These are phyloP conservation scores for Rhamphomyia laevipes DNA, from an alignment of 2,888 invertebrate genomes.

Conservation along the genomic window DNA sequence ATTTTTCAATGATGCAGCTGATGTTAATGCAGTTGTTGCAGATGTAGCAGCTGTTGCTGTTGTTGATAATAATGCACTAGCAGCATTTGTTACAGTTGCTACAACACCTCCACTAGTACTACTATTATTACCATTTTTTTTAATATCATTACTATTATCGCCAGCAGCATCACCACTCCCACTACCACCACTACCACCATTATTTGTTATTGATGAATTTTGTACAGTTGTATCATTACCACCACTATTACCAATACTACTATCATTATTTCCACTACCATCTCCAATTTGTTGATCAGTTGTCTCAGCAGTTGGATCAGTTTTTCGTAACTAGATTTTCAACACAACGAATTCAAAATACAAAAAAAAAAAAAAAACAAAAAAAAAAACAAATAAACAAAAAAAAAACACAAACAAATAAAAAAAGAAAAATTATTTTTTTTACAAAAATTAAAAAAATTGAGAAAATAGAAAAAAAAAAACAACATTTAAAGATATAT, in stretches of 20 bases:
- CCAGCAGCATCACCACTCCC: conserved; percentile 4
- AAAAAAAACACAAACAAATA: background rate
- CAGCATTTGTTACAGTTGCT: conserved; percentile 8
- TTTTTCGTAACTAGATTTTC: conserved; percentile 29
- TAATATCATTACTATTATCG: conserved; percentile 3
- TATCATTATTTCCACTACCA: conserved; percentile 14
- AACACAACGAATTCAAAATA: background rate
- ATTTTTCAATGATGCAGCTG: conserved; percentile 19
- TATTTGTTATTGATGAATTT: background rate
- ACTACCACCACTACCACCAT: background rate
- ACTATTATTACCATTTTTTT: conserved; percentile 14
- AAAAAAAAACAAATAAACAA: background rate
- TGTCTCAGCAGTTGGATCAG: conserved; percentile 25
- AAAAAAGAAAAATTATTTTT: conserved; percentile 4
- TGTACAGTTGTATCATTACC: background rate
- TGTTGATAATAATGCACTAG: conserved; percentile 9
- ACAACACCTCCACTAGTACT: conserved; percentile 9
- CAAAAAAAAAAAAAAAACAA: background rate
- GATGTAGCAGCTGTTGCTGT: conserved; percentile 12
- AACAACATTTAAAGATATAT: too few species aligned
- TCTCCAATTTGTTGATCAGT: conserved; percentile 17
- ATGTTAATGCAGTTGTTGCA: conserved; percentile 27
- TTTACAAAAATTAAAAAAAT: too few species aligned
- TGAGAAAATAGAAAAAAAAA: too few species aligned
- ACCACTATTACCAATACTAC: conserved; percentile 6